phyloP scores from a whole-genome alignment of 2,113 vertebrate genomes.

The Petaurus breviceps region DNA sequence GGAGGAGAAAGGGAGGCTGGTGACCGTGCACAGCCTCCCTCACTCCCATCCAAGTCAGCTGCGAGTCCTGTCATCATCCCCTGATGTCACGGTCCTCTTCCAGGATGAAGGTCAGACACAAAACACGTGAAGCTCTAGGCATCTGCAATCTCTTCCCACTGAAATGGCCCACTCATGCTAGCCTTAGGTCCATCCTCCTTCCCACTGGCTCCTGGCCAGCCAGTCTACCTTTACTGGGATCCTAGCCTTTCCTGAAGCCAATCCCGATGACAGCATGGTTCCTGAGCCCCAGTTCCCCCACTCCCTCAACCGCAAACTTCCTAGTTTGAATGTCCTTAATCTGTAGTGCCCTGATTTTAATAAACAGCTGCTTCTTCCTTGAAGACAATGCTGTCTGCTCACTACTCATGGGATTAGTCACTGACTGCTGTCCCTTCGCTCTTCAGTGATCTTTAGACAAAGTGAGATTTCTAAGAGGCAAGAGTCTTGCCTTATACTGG shows the following conservation, averaged over 20 bases:
- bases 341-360: background rate
- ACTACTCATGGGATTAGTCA: background rate
- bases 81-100: too few species aligned
- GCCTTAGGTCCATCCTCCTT: background rate
- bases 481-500: background rate
- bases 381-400: background rate
- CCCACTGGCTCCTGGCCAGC: background rate
- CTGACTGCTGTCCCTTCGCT: background rate
- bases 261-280: background rate
- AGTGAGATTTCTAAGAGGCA: background rate
- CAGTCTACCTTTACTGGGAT: background rate
- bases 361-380: background rate
- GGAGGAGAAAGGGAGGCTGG: too few species aligned
- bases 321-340: background rate
- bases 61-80: too few species aligned
- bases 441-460: background rate
- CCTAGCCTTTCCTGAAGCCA: background rate
- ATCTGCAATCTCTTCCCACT: background rate
- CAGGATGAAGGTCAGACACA: too few species aligned
- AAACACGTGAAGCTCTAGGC: too few species aligned
- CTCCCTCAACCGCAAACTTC: background rate
- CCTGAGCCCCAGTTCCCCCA: background rate
- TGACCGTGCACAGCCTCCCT: too few species aligned
- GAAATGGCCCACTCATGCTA: background rate
- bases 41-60: too few species aligned